Percentiles rank a stretch among this genome's conserved stretches.
Conservation (phyloP, 2,888 invertebrate genomes). For the Melangyna quadrimaculata region DNA sequence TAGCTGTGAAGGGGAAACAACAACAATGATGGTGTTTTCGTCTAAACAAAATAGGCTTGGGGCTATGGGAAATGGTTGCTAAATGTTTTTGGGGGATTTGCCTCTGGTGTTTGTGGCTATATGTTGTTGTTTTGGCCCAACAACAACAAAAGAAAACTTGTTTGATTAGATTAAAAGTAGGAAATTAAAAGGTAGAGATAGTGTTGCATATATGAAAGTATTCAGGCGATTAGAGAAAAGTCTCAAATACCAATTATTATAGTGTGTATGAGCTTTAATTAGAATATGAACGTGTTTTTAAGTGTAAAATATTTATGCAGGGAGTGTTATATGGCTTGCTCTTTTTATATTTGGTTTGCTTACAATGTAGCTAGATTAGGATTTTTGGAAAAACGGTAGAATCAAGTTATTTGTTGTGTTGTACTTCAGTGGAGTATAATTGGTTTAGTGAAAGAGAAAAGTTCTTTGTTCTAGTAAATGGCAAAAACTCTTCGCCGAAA, state of each 20-base stretch:
- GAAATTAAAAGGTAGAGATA: slow-evolving; percentile 19
- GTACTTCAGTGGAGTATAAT: too few relatives aligned
- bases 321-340: neutral
- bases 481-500: too few relatives aligned
- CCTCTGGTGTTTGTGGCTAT: slow-evolving; percentile 17
- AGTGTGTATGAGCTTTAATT: slow-evolving; percentile 11
- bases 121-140: neutral
- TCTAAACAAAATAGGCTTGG: slow-evolving; percentile 35
- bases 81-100: slow-evolving; percentile 13
- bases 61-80: slow-evolving; percentile 40
- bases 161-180: slow-evolving; percentile 34
- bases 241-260: neutral
- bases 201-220: neutral
- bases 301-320: neutral
- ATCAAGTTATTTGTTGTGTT: too few relatives aligned
- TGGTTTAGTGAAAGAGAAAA: too few relatives aligned
- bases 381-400: too few relatives aligned
- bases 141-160: slow-evolving; percentile 17
- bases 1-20: slow-evolving; percentile 36
- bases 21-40: neutral
- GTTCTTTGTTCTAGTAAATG: too few relatives aligned
- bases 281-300: neutral
- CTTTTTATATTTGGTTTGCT: too few relatives aligned
- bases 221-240: slow-evolving; percentile 27
- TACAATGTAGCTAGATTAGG: too few relatives aligned